phyloP scores from a whole-genome alignment of 2,113 vertebrate genomes.

The Gnathonemus longibarbis region DNA sequence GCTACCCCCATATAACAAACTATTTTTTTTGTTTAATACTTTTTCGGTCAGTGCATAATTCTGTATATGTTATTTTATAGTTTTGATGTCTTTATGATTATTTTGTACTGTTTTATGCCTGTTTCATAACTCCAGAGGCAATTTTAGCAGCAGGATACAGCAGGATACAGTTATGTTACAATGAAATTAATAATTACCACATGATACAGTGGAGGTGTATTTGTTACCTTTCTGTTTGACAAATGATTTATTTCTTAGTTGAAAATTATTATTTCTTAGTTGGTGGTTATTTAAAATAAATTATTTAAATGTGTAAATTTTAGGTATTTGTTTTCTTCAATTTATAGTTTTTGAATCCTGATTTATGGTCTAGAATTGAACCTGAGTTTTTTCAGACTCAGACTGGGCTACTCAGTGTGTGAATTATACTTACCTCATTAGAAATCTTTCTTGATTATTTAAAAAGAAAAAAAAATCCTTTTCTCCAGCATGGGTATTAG shows the following conservation, averaged over 20 bases:
- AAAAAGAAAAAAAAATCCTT: no score
- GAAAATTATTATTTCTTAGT: background rate
- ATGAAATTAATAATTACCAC: background rate
- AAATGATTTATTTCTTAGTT: background rate
- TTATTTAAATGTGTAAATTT: background rate
- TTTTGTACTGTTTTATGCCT: background rate
- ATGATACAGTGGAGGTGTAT: background rate
- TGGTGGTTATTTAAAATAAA: background rate
- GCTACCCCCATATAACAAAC: background rate
- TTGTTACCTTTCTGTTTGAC: background rate
- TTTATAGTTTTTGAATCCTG: background rate
- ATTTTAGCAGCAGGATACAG: no score
- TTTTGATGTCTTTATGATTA: background rate
- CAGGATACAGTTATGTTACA: background rate
- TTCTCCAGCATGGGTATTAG: no score
- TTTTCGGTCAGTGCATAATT: background rate
- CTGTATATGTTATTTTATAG: background rate
- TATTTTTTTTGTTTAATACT: background rate
- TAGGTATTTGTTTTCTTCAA: no score
- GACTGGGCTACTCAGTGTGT: no score
- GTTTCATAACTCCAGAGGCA: no score
- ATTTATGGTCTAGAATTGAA: background rate
- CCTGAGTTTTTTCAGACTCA: no score
- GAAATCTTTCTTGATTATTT: no score
- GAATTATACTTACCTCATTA: no score